Conservation (phyloP, 2,888 invertebrate species). For the Apodemia mormo region DNA sequence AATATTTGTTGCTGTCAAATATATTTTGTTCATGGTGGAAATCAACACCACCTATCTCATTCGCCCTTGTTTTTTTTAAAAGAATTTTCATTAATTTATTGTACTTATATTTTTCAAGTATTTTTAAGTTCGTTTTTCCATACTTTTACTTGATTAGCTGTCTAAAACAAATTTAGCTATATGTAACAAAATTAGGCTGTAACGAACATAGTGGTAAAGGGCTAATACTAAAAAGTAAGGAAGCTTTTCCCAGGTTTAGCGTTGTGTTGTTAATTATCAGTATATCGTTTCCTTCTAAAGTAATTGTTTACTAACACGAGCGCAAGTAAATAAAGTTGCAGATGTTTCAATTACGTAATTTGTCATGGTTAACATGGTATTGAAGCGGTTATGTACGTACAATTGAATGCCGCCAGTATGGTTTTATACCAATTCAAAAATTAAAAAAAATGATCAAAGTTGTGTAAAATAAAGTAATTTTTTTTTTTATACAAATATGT, state of each 20-base stretch:
- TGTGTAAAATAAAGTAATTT: not conserved
- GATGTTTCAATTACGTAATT: conserved; percentile 18
- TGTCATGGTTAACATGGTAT: not conserved
- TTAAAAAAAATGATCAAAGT: not conserved
- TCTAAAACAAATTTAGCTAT: not conserved
- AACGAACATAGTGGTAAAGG: no score
- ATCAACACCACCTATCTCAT: no score
- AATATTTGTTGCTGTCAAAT: no score
- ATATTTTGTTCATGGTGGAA: no score
- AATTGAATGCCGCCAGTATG: not conserved
- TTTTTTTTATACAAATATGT: not conserved
- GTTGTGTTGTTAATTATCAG: not conserved
- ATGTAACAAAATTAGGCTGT: no score
- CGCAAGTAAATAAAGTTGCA: conserved; percentile 5
- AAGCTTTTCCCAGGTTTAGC: not conserved
- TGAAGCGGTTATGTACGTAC: not conserved
- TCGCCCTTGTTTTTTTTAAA: no score
- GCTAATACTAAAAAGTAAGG: not conserved
- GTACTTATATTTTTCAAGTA: no score
- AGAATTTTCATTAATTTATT: no score
- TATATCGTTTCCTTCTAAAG: conserved; percentile 6
- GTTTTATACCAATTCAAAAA: not conserved
- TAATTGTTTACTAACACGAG: conserved; percentile 9
- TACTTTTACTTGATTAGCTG: no score
- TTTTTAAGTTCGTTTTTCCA: no score